Evolutionary conservation across 2,797 vertebrate species (phyloP), one percentile per base, ranked within the genome.

Genomic region (Sorex maritimensis): DNA sequence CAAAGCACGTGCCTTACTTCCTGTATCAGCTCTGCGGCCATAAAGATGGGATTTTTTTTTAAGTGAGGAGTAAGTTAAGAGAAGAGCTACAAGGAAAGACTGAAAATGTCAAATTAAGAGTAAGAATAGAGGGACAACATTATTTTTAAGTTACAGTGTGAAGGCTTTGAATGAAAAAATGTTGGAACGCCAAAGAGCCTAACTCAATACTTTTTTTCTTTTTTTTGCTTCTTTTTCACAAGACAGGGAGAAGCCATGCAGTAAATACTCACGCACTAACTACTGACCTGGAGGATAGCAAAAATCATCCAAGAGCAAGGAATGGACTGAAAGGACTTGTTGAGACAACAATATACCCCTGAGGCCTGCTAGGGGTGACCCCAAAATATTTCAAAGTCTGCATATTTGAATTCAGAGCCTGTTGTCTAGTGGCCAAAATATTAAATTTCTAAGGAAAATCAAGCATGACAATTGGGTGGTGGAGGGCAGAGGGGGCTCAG

Each of bases 381-480:
- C 41, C 41, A 44, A 44, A 44, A 7, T 5, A 44, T 44, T 44
- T 44, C 10, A 75, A 24, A 58, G 55, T 74, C 44, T 15, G 17
- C 26, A 61, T 38, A 10, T 93, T 30, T 69, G 23, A 23, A 91
- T 79, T 74, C 7, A 78, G 67, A 12, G 80, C 63, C 34, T 77
- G 26, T 68, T 79, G 79, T 58, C 79, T 75, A 86, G 30, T 72
- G 17, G 49, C 65, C 75, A 90, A 77, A 85, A 82, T 75, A 88
- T 17, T 93, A 86, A 86, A 6, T 23, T 65, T 65, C 19, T 26
- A 23, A 24, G 61, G 24, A 65, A 65, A 65, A 44, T 44, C 41
- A 44, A 44, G 34, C 41, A 44, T 7, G 41, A 44, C 41, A 44
- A 44, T 44, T 44, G 5, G 41, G 41, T 5, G 41, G 41, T 44